Evolutionary conservation across 2,797 vertebrate genomes (phyloP).

Genomic region (Allobates femoralis): DNA sequence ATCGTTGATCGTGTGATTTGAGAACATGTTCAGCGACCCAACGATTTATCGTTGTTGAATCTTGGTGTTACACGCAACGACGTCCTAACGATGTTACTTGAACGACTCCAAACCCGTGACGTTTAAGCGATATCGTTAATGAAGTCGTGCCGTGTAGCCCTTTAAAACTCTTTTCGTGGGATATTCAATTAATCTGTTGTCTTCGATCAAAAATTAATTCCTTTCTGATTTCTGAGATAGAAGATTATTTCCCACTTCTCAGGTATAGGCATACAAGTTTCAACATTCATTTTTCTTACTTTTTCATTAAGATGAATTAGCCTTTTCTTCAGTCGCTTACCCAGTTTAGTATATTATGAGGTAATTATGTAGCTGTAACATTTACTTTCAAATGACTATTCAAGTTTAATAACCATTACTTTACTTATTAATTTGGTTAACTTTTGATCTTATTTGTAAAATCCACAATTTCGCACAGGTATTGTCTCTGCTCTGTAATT

Average conservation of each 20-base stretch:
- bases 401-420: constrained; percentile 1
- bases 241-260: neutral
- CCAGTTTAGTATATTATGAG: neutral
- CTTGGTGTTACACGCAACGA: too few relatives aligned
- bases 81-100: too few relatives aligned
- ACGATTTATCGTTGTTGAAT: too few relatives aligned
- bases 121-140: too few relatives aligned
- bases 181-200: neutral
- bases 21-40: too few relatives aligned
- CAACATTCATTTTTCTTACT: neutral
- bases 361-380: constrained; percentile 5
- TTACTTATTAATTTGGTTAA: neutral
- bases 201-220: neutral
- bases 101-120: too few relatives aligned
- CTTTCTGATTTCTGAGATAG: neutral
- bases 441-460: constrained; percentile 28
- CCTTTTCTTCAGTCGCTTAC: neutral
- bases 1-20: too few relatives aligned
- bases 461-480: neutral
- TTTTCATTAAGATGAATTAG: constrained; percentile 19
- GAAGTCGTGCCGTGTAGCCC: too few relatives aligned
- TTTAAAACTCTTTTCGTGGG: neutral
- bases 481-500: neutral
- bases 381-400: constrained; percentile 17
- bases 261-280: constrained; percentile 1